Base-by-base conservation (phyloP, 35 echinoderm and acorn worm genomes). In the Patiria miniata region DNA sequence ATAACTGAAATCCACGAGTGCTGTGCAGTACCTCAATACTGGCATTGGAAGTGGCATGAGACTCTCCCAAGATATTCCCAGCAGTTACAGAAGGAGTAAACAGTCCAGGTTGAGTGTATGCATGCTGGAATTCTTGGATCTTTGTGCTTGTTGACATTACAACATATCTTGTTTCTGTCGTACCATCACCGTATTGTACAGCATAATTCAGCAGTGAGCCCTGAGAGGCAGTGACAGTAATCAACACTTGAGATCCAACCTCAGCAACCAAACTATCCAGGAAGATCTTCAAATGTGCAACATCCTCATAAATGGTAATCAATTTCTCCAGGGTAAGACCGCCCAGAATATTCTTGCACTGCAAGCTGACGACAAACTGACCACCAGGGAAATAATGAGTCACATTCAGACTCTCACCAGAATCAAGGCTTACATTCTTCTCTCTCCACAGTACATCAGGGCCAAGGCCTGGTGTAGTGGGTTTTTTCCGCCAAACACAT, bases 171-270 rank as follows among this genome's bases (percentile, higher is more conserved):
- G 57, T 53, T 59, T 83, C 30, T 12, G 28, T 19, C 21, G 33
- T n/a, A 54, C 81, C 88, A 68, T 50, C 39, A 47, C 88, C 54
- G 30, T 36, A 84, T 54, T 78, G 38, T 42, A 82, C 69, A 19
- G 16, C 12, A 44, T 78, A 90, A 7, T 26, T 2, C 14, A 84
- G 51, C 39, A 54, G 59, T 54, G 80, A 84, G 44, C 73, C 52
- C 51, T 40, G 23, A 56, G 52, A 15, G 14, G 52, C 18, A 5
- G 47, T 55, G 69, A 82, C 40, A 32, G 40, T 73, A 79, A 90
- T 37, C 21, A 8, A 39, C 23, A 83, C 44, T 37, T 22, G 30
- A 77, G 61, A 61, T 52, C 51, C 82, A 37, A 84, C 39, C 77
- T 57, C 36, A 53, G 58, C 47, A 78, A 77, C 61, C 61, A 76